A percentile compares a stretch with the other conserved stretches of the same genome.
phyloP scores from a whole-genome alignment of 2,888 invertebrate genomes.

The Caenorhabditis macrosperma region DNA sequence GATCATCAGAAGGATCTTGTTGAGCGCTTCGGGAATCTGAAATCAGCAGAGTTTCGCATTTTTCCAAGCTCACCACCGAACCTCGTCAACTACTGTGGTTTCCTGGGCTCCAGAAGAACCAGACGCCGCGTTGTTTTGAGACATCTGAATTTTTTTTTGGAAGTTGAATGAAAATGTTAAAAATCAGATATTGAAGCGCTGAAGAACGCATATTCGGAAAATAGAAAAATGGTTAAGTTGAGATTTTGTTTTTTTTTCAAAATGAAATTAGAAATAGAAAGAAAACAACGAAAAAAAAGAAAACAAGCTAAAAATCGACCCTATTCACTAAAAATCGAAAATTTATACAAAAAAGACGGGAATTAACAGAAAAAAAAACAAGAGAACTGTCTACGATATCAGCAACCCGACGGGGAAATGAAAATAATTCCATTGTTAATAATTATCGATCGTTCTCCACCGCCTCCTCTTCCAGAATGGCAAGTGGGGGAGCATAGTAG shows the following conservation, averaged over 20 bases:
- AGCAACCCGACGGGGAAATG: neutral
- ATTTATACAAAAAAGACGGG: conserved; percentile 1
- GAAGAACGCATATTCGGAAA: conserved; percentile 5
- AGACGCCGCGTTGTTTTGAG: conserved; percentile 22
- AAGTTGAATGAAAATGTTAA: neutral
- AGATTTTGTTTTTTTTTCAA: too few species aligned
- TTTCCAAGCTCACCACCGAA: neutral
- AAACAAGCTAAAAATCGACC: neutral
- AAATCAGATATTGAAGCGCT: neutral
- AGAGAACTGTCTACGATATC: neutral
- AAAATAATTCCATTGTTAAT: neutral
- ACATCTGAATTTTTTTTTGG: conserved; percentile 13
- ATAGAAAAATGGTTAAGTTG: neutral
- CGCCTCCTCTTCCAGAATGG: conserved; percentile 60
- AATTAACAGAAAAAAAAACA: neutral
- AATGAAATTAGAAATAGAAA: conserved; percentile 1
- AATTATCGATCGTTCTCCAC: conserved; percentile 5
- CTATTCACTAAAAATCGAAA: too few species aligned
- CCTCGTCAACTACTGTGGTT: conserved; percentile 62
- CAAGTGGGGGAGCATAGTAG: conserved; percentile 77
- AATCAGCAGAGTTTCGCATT: neutral
- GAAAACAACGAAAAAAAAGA: conserved; percentile 2
- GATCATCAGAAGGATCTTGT: conserved; percentile 63
- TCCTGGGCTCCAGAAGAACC: conserved; percentile 32
- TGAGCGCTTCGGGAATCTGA: conserved; percentile 64